phyloP scores from a whole-genome alignment of 1,140 invertebrate species.

The Aphidius gifuensis region DNA sequence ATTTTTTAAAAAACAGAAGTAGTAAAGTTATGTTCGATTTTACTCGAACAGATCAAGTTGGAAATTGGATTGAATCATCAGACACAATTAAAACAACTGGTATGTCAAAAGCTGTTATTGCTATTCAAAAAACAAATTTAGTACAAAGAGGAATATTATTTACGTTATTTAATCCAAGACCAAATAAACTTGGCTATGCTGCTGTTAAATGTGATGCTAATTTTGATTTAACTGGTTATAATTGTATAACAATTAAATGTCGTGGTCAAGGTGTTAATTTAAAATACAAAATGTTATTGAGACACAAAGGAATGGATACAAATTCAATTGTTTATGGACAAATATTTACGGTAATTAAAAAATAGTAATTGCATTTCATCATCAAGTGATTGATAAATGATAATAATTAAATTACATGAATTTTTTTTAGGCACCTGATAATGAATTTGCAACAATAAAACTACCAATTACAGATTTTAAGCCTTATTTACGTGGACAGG shows the following conservation, averaged over 20 bases:
- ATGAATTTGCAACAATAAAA: slow-evolving; percentile 56
- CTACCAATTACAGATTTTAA: slow-evolving; percentile 61
- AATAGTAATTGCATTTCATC: not conserved
- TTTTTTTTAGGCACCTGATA: slow-evolving; percentile 53
- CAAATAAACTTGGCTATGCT: slow-evolving; percentile 65
- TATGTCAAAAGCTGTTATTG: slow-evolving; percentile 62
- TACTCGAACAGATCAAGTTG: slow-evolving; percentile 31
- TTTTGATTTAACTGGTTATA: slow-evolving; percentile 55
- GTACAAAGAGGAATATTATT: slow-evolving; percentile 65
- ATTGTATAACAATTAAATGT: slow-evolving; percentile 57
- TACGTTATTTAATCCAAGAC: slow-evolving; percentile 62
- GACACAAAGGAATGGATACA: slow-evolving; percentile 60
- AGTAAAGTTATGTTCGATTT: slow-evolving; percentile 41
- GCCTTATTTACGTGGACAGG: slow-evolving; percentile 61
- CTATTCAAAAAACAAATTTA: slow-evolving; percentile 58
- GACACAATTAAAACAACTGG: slow-evolving; percentile 62
- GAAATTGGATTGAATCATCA: slow-evolving; percentile 60
- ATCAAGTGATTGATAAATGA: too few relatives aligned
- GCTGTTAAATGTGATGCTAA: slow-evolving; percentile 56
- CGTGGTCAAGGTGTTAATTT: slow-evolving; percentile 57
- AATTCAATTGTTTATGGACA: slow-evolving; percentile 63
- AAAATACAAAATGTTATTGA: slow-evolving; percentile 62
- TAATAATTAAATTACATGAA: too few relatives aligned
- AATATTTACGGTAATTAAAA: slow-evolving; percentile 57
- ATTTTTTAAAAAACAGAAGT: slow-evolving; percentile 29